phyloP scores from a whole-genome alignment of 2,113 vertebrate species.

The Buteo buteo region DNA sequence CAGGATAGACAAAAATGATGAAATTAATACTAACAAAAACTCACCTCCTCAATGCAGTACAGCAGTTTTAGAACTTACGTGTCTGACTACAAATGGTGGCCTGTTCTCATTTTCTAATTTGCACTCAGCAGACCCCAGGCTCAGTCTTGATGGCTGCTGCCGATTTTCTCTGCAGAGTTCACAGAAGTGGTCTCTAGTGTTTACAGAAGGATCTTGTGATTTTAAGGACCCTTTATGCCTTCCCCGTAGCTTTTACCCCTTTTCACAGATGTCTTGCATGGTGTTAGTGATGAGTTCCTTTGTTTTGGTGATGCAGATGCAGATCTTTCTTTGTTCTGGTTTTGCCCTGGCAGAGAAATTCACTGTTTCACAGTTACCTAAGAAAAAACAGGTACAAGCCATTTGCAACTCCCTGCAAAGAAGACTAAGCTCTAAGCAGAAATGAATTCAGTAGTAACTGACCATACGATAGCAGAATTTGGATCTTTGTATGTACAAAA shows the following conservation, averaged over 20 bases:
- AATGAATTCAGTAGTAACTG: background rate
- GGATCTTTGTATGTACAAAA: background rate
- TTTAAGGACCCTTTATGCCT: background rate
- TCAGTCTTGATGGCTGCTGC: background rate
- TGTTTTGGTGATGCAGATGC: conserved; percentile 9
- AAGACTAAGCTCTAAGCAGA: background rate
- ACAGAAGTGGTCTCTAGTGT: background rate
- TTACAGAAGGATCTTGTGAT: conserved; percentile 47
- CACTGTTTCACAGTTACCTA: background rate
- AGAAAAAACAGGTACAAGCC: background rate
- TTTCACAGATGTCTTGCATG: background rate
- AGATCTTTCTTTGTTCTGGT: background rate
- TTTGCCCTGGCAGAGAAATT: conserved; percentile 15
- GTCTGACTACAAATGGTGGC: conserved; percentile 59
- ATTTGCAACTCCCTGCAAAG: background rate
- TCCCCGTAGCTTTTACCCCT: background rate
- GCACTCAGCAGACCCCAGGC: background rate
- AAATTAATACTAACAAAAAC: background rate
- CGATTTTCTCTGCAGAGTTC: background rate
- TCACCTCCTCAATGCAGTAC: background rate
- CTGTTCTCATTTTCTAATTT: background rate
- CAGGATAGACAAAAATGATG: background rate
- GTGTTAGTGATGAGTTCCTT: background rate
- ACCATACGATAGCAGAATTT: background rate
- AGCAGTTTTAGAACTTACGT: conserved; percentile 35